A percentile compares a stretch with the other conserved stretches of the same genome.
These are phyloP conservation scores for Tupaia tana DNA, from an alignment of 2,113 vertebrate genomes.

Conservation along the genomic window DNA sequence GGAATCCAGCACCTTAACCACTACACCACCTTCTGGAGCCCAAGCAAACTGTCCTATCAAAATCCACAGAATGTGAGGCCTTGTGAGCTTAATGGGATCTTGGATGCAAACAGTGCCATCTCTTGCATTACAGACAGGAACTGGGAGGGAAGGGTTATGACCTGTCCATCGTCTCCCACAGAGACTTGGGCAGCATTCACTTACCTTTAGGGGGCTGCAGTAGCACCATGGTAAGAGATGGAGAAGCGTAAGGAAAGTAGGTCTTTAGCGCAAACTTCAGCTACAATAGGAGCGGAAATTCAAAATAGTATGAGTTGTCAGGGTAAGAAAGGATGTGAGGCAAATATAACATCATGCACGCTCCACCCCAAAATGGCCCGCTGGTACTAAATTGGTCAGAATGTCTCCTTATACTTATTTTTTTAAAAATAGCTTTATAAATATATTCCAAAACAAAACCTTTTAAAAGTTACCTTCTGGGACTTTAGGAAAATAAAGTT, in stretches of 20 bases:
- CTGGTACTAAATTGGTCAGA: not conserved
- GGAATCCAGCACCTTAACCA: too few relatives aligned
- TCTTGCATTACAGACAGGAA: not conserved
- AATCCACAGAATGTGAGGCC: not conserved
- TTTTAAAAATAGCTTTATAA: conserved; percentile 15
- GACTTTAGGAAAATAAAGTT: conserved; percentile 21
- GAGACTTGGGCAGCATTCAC: conserved; percentile 32
- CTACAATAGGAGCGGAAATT: conserved; percentile 85
- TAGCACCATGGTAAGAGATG: conserved; percentile 87
- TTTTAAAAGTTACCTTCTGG: conserved; percentile 18
- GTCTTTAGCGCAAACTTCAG: conserved; percentile 89
- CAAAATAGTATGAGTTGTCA: not conserved
- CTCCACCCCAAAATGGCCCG: not conserved
- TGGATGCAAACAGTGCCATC: not conserved
- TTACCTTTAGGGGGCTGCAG: conserved; percentile 90
- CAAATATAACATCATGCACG: not conserved
- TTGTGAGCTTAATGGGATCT: too few relatives aligned
- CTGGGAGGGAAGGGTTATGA: not conserved
- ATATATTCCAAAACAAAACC: conserved; percentile 20
- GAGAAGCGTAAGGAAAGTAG: conserved; percentile 90
- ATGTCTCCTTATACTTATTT: not conserved
- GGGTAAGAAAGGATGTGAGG: not conserved
- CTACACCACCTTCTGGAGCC: too few relatives aligned
- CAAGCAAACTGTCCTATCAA: not conserved
- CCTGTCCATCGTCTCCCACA: not conserved